Conservation (phyloP, 2,113 vertebrate genomes). For the Fregetta grallaria region DNA sequence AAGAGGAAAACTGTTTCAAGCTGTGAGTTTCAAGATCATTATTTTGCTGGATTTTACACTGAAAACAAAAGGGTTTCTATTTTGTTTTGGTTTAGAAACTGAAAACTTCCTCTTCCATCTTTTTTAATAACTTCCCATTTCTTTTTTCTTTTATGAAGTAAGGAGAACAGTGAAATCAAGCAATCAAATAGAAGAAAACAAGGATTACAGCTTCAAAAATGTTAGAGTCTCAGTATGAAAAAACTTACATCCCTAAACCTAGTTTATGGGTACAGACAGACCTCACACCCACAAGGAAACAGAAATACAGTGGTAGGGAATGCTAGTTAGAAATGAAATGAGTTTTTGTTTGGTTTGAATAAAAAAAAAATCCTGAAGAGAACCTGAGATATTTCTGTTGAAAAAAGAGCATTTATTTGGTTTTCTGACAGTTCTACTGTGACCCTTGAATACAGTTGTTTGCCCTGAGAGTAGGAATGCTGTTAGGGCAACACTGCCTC, state of each 20-base stretch:
- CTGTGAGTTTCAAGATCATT: not conserved
- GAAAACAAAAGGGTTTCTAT: not conserved
- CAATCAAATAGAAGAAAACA: not conserved
- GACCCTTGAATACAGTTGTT: not conserved
- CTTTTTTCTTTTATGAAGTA: not conserved
- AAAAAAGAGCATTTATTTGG: not conserved
- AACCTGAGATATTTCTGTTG: not conserved
- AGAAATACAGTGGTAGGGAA: not conserved
- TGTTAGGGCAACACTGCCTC: not conserved
- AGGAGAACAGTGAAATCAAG: not conserved
- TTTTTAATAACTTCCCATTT: not conserved
- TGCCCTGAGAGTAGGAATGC: not conserved
- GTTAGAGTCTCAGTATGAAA: not conserved
- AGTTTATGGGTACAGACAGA: not conserved
- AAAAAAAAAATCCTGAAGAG: not conserved
- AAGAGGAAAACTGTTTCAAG: not conserved
- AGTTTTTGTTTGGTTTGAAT: not conserved
- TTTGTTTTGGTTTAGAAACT: not conserved
- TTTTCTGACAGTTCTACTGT: not conserved
- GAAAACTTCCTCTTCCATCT: not conserved
- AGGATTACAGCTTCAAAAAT: not conserved
- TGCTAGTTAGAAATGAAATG: not conserved
- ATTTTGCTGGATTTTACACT: not conserved
- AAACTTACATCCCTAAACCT: not conserved
- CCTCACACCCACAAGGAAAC: not conserved